Base-by-base conservation (phyloP, 2,888 invertebrate species). In the Euproctis similis region DNA sequence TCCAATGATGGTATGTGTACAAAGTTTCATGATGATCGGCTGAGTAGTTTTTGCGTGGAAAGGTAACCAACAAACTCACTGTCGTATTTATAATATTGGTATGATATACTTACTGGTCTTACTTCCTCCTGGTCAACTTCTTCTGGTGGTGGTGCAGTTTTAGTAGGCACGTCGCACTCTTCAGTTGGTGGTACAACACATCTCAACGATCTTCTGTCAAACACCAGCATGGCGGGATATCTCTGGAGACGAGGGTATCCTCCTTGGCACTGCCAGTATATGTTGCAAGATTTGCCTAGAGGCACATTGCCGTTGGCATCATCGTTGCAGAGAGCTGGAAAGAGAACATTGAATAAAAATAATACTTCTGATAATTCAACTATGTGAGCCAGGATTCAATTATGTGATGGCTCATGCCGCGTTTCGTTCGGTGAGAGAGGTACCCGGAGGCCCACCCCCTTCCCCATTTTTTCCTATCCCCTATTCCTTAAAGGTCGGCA, bases 221-320 rank as follows among this genome's bases (percentile, higher is more conserved):
- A 95, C 6, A 95, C 95, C 59, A 95, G 75, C 92, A 94, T 95
- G 18, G 95, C 95, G 0, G 95, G 95, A 65, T 95, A 95, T 26
- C 95, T 86, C 66, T 95, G 95, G 4, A 96, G 89, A 32, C 95
- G 91, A 4, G 96, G 96, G 74, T 96, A 96, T 0, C 96, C 96
- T 3, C 95, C 95, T 66, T 95, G 95, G 65, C 96, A 96, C 64
- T 95, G 94, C 96, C 96, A 96, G 81, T 96, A 96, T 8, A 95
- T 87, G 84, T 95, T 95, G 87, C 95, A 96, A 28, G 95, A 95
- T 74, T 95, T 95, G 52, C 95, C 95, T 7, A 96, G 86, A 0
- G 95, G 92, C 7, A 96, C 95, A 74, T 95, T 95, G 38, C 95
- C 95, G 71, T 96, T 95, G 28, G 96, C 88, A 56, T 95, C 95